Conservation (phyloP, 2,113 vertebrate species). For the Phodopus roborovskii region DNA sequence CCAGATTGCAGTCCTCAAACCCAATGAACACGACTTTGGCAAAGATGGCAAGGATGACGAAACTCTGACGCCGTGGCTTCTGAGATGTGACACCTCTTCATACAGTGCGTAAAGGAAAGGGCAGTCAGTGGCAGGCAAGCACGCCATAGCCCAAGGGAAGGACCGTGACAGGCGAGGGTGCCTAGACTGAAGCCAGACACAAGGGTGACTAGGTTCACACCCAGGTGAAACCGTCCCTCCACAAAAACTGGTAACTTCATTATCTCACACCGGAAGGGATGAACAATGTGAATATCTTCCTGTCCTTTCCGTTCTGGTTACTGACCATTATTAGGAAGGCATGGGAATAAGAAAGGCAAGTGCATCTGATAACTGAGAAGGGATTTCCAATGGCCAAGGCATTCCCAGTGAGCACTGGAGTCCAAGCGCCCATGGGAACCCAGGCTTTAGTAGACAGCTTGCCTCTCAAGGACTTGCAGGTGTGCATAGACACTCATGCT, state of each 20-base stretch:
- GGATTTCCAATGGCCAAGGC: neutral
- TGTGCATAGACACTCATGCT: neutral
- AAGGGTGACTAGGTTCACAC: neutral
- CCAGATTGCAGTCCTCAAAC: neutral
- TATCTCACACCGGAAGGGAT: neutral
- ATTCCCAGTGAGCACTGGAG: neutral
- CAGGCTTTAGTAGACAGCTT: neutral
- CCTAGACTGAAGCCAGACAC: neutral
- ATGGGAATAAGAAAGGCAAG: neutral
- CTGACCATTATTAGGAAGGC: neutral
- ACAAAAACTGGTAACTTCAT: neutral
- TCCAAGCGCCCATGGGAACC: neutral
- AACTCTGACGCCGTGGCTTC: neutral
- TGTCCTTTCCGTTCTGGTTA: conserved; percentile 22
- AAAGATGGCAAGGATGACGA: neutral
- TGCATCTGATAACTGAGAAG: neutral
- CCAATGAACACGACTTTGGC: neutral
- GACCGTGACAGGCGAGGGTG: neutral
- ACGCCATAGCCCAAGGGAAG: neutral
- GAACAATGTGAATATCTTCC: conserved; percentile 18
- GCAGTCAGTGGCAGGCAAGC: neutral
- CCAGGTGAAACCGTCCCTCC: neutral
- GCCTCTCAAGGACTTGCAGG: conserved; percentile 12
- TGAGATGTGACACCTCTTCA: neutral
- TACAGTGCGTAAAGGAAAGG: neutral